A percentile compares a stretch with the other conserved stretches of the same genome.
Conservation (phyloP, 2,888 invertebrate genomes). For the Palloptera scutellata region DNA sequence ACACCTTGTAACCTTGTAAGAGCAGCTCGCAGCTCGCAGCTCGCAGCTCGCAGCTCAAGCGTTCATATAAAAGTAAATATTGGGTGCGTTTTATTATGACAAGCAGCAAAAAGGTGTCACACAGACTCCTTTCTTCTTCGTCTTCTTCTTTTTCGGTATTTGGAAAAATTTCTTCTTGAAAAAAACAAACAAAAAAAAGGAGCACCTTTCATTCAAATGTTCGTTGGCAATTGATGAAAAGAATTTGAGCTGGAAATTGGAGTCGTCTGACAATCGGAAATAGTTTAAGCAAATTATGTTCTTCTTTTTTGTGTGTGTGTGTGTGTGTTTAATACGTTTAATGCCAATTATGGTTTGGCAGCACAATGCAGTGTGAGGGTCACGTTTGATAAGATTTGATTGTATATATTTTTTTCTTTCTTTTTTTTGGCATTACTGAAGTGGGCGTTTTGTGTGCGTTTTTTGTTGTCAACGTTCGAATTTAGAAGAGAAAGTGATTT, state of each 20-base stretch:
- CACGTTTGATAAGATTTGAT: not conserved
- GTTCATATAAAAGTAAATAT: constrained; percentile 5
- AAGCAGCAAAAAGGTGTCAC: constrained; percentile 30
- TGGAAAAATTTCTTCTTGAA: no score
- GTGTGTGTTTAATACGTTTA: constrained; percentile 13
- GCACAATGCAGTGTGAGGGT: not conserved
- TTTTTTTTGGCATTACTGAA: constrained; percentile 23
- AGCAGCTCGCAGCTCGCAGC: not conserved
- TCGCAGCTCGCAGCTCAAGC: no score
- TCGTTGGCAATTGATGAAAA: not conserved
- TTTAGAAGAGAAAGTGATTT: constrained; percentile 17
- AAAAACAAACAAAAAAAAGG: no score
- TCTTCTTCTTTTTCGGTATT: not conserved
- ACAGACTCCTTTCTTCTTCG: constrained; percentile 9
- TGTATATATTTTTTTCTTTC: constrained; percentile 8
- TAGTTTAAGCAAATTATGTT: constrained; percentile 31
- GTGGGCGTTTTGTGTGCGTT: constrained; percentile 29
- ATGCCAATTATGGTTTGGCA: constrained; percentile 29
- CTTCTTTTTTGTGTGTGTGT: constrained; percentile 14
- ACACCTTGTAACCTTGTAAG: constrained; percentile 21
- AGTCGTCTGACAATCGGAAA: constrained; percentile 18
- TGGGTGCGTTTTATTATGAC: constrained; percentile 36
- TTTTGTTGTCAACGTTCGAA: constrained; percentile 1
- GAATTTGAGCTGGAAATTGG: not conserved
- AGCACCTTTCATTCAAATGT: no score